These are phyloP conservation scores for Formicarius rufipectus DNA, from an alignment of 2,113 vertebrate species.

Conservation along the genomic window DNA sequence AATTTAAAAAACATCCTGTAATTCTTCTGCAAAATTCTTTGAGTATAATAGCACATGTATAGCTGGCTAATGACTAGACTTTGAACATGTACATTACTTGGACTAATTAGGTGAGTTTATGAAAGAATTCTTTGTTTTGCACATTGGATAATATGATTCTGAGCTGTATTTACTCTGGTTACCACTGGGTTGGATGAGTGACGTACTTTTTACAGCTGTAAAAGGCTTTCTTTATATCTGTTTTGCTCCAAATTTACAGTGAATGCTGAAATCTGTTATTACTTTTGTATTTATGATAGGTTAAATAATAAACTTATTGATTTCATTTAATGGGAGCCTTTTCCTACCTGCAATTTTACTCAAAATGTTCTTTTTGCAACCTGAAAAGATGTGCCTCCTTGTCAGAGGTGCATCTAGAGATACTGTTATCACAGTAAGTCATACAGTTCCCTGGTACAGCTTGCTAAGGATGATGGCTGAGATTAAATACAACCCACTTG, in stretches of 20 bases:
- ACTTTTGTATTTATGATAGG: not conserved
- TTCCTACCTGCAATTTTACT: not conserved
- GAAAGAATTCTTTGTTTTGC: constrained; percentile 53
- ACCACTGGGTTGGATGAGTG: not conserved
- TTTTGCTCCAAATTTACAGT: not conserved
- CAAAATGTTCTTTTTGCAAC: not conserved
- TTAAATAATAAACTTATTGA: not conserved
- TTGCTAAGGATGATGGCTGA: constrained; percentile 46
- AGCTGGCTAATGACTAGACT: not conserved
- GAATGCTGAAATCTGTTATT: not conserved
- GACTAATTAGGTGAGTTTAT: not conserved
- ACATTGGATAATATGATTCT: constrained; percentile 30
- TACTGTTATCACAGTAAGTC: not conserved
- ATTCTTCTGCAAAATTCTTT: not conserved
- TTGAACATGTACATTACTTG: not conserved
- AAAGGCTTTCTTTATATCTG: constrained; percentile 25
- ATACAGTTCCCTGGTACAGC: constrained; percentile 14
- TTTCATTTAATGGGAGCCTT: not conserved
- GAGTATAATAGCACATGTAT: not conserved
- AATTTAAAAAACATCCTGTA: not conserved
- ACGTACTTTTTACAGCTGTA: constrained; percentile 20
- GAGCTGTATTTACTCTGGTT: constrained; percentile 32
- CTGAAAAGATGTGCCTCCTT: not conserved
- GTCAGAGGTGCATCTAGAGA: not conserved
- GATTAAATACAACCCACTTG: constrained; percentile 40